Base-by-base conservation (phyloP, 2,113 vertebrate genomes). In the Saguinus midas region DNA sequence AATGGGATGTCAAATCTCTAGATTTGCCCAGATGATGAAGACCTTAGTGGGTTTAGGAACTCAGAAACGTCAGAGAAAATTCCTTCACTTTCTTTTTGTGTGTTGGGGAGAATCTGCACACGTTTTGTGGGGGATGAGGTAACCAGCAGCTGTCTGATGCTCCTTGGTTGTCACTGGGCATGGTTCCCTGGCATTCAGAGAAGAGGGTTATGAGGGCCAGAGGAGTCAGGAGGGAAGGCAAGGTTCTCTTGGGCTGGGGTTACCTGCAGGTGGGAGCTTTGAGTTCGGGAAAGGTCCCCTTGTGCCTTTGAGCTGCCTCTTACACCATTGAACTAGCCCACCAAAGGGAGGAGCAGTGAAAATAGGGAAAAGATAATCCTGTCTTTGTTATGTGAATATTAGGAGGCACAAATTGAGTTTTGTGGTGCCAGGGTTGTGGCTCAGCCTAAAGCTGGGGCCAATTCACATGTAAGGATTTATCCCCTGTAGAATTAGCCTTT, bases 181-280 rank as follows among this genome's bases (percentile, higher is more conserved):
- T 1, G 17, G 50, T 11, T 37, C 8, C 8, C 16, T 12, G 73
- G 23, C 25, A 21, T 55, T 43, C 37, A 23, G 40, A 57, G 45
- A 27, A 75, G 18, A 76, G 21, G 12, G 6, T 8, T 10, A 50
- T 7, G 45, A 80, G 21, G 6, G 20, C 27, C 9, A 17, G 76
- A 78, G 35, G 18, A 25, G 29, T 10, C 4, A 3, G 45, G 35
- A 72, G 35, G 21, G 25, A 73, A 50, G 5, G 29, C 11, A 1
- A 4, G 0, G 7, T 20, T 29, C 35, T 27, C 16, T 0, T 0
- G 1, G 3, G 4, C 50, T 14, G 21, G 48, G 21, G 16, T 1
- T 0, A 9, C 9, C 32, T 50, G n/a, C 21, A 45, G 79, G 9
- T 11, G 64, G 85, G 40, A 40, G 14, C 12, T 0, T 0, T 9